These are phyloP conservation scores for Papilio dardanus DNA, from an alignment of 1,140 invertebrate species.

Conservation along the genomic window DNA sequence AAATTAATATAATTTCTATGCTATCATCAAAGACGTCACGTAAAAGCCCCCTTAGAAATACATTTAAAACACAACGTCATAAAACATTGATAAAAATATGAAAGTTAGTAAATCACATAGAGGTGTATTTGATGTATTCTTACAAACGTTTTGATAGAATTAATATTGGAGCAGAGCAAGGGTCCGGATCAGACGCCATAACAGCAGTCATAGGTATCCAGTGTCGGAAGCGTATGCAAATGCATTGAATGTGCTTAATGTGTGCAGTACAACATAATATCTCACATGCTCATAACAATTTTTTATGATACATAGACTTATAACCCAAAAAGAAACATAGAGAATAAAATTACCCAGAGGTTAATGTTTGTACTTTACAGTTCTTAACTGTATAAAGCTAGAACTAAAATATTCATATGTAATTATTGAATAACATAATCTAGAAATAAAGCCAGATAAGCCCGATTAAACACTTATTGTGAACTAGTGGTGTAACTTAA, in stretches of 20 bases:
- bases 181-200: constrained; percentile 51
- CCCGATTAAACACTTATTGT: no score
- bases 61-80: background rate
- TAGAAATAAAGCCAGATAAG: no score
- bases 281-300: constrained; percentile 16
- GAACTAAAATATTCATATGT: background rate
- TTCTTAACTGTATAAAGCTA: background rate
- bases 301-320: background rate
- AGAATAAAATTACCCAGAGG: background rate
- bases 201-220: constrained; percentile 52
- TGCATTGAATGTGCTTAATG: constrained; percentile 62
- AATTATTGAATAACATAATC: no score
- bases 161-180: constrained; percentile 44
- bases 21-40: no score
- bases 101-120: background rate
- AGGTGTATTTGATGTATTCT: constrained; percentile 20
- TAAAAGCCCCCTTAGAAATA: background rate
- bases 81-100: background rate
- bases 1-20: no score
- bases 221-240: constrained; percentile 65
- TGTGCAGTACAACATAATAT: constrained; percentile 48
- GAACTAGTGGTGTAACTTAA: no score
- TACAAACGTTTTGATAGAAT: constrained; percentile 33
- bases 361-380: background rate
- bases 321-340: no score